Evolutionary conservation across 2,797 vertebrate genomes (phyloP), one percentile per base, ranked within the genome.

Genomic region (Pangasius sanitwongsei): DNA sequence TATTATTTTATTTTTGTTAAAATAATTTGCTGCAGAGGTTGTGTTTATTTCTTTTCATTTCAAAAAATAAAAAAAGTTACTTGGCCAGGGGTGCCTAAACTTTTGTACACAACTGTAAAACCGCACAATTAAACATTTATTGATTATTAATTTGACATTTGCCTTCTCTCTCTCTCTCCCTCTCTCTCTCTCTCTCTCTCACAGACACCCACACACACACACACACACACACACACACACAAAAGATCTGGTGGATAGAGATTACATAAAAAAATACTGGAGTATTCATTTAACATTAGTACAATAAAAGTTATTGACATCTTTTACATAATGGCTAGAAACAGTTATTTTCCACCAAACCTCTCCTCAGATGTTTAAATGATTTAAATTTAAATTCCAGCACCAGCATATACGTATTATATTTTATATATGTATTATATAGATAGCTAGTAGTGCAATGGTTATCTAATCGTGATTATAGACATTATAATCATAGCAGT

Each of bases 51-150:
- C 2, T 48, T 75, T 48, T 50, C 41, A 6, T 25, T 28, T 50
- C 3, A 75, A 75, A 23, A 28, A 6, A 15, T 4, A 34, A 61
- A 25, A 25, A 61, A 61, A 61, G n/a, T 70, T 37, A 15, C 6
- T 15, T 16, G 18, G 1, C 72, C 25, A 48, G 44, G 44, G 41
- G 25, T 77, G 74, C 74, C 25, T 15, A 50, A n/a, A 77, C 44
- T n/a, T 77, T 77, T 77, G 44, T n/a, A 34, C n/a, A 80, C n/a
- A 1, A 57, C 18, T 34, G n/a, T 80, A 80, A 53, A 80, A 80
- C 23, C 3, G 0, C 50, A 34, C 48, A 55, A 44, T 41, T 74
- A 4, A 18, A 55, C n/a, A 11, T 31, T 80, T 4, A 55, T 55
- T 31, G 15, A 80, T 80, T 18, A 34, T 9, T 55, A 1, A 78